These are phyloP conservation scores for Rugalucina vietnamica DNA, from an alignment of 2,888 invertebrate species.

Conservation along the genomic window DNA sequence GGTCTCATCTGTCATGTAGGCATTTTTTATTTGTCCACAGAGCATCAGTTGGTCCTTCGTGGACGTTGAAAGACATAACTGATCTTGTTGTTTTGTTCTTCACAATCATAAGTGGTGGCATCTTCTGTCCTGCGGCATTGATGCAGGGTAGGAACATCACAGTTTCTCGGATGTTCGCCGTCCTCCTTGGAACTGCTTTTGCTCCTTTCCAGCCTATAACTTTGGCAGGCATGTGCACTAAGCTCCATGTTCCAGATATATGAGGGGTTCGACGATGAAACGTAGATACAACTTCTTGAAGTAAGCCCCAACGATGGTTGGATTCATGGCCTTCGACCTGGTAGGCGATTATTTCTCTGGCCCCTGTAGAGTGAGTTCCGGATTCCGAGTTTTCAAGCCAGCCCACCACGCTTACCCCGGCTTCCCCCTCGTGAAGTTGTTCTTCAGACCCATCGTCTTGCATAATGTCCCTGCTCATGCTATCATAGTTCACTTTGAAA, in stretches of 20 bases:
- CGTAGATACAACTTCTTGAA: neutral
- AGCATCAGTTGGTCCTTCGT: conserved; percentile 13
- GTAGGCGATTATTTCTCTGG: conserved; percentile 4
- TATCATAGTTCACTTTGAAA: conserved; percentile 5
- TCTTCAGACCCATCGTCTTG: neutral
- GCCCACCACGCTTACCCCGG: conserved; percentile 10
- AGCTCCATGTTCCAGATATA: conserved; percentile 39
- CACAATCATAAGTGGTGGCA: conserved; percentile 39
- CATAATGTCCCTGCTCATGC: conserved; percentile 2
- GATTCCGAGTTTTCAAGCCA: conserved; percentile 9
- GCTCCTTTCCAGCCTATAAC: conserved; percentile 24
- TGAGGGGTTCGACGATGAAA: neutral
- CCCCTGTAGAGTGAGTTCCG: neutral
- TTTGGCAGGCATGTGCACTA: conserved; percentile 42
- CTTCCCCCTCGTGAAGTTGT: conserved; percentile 8
- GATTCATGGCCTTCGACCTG: conserved; percentile 9
- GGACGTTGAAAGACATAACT: conserved; percentile 7
- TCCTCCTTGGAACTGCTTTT: conserved; percentile 29
- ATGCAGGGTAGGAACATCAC: conserved; percentile 47
- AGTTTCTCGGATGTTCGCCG: conserved; percentile 16
- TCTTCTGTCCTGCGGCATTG: conserved; percentile 37
- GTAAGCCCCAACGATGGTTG: conserved; percentile 3
- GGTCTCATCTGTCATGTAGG: conserved; percentile 10
- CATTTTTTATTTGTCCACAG: conserved; percentile 19
- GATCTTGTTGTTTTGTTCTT: conserved; percentile 25